Base-by-base conservation (phyloP, 2,797 vertebrate genomes). In the Decapterus maruadsi region DNA sequence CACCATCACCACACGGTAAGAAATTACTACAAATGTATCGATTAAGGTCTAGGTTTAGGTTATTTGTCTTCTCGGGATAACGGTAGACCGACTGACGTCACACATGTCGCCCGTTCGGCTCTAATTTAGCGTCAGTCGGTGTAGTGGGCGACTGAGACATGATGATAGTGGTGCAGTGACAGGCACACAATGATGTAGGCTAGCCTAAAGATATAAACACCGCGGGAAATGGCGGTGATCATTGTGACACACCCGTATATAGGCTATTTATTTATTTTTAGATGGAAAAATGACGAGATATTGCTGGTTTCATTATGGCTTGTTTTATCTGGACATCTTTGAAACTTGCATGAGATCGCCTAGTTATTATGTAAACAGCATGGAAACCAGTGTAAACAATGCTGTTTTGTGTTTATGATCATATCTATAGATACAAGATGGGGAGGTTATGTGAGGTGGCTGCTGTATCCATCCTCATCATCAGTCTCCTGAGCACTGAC, bases 351-450 rank as follows among this genome's bases (percentile, higher is more conserved):
- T 8, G 34, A 8, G 34, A 36, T 36, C 7, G 34, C 34, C 34
- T 36, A 36, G 7, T 36, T 36, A 36, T 36, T 36, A 36, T 36
- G 34, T 36, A 58, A 77, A 38, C 2, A 43, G 19, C 10, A 67
- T 13, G 6, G 1, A 17, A 13, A 43, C 16, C 19, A 3, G n/a
- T 65, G 4, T 56, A 67, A 66, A 1, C 48, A 4, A 38, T 26
- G 36, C 8, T 70, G 73, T 0, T 42, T 67, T 62, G 6, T 59
- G 26, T 77, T 42, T 6, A 29, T 51, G 6, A 58, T 48, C 16
- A 72, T 69, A 19, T 79, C 57, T 57, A 17, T 13, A 90, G 87
- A 76, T 72, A 67, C 84, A 87, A 4, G 50, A 93, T 94, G 94
- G 80, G 83, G 56, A 82, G 71, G 46, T 29, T 83, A 31, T 78